phyloP scores from a whole-genome alignment of 2,113 vertebrate species.

The Tamias sibiricus region DNA sequence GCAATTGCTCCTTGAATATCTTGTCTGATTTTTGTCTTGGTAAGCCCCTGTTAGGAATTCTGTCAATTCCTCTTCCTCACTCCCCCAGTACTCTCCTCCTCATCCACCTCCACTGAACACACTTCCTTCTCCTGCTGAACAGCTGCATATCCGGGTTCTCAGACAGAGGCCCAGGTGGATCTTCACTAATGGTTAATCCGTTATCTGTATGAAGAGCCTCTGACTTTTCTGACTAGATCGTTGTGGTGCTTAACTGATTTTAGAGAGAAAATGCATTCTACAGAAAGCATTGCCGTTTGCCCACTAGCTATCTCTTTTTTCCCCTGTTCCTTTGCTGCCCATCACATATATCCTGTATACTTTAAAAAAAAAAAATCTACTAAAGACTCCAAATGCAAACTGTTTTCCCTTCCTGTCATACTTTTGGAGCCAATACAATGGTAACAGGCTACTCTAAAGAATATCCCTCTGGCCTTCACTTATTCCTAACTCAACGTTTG shows the following conservation, averaged over 20 bases:
- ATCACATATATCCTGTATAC: not conserved
- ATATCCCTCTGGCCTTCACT: not conserved
- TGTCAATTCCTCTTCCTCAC: not conserved
- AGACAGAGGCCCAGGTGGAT: constrained; percentile 44
- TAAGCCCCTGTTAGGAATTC: constrained; percentile 23
- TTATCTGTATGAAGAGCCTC: not conserved
- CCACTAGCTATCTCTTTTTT: not conserved
- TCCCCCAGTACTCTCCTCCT: not conserved
- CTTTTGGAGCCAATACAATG: not conserved
- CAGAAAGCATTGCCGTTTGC: not conserved
- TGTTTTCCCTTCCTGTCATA: not conserved
- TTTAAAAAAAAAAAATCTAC: not conserved
- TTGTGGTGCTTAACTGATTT: constrained; percentile 23
- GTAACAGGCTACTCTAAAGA: not conserved
- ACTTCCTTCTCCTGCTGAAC: not conserved
- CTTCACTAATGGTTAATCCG: constrained; percentile 17
- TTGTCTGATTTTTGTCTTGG: constrained; percentile 41
- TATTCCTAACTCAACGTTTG: constrained; percentile 16
- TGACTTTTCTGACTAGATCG: not conserved
- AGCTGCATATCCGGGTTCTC: not conserved
- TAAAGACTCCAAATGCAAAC: not conserved
- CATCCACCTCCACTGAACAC: not conserved
- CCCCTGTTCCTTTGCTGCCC: not conserved
- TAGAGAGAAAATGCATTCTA: not conserved
- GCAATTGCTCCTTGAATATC: not conserved